Base-by-base conservation (phyloP, 2,113 vertebrate species). In the Phyllostomus discolor region DNA sequence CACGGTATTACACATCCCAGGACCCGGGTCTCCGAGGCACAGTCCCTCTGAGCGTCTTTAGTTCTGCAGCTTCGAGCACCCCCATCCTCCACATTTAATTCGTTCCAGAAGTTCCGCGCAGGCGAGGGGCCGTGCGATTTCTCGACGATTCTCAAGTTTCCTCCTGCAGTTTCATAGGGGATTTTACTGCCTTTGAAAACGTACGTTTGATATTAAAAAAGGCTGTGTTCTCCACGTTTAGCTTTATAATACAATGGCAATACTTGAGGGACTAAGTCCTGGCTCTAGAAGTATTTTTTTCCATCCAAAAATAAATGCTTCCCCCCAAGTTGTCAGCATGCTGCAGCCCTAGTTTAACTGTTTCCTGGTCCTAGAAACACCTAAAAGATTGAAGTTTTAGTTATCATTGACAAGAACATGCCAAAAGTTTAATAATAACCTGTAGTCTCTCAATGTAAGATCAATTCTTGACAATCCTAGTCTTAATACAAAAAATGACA, bases 1-100 rank as follows among this genome's bases (percentile, higher is more conserved):
- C 17, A 35, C 67, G 41, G 7, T 90, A 92, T 97, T 97, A 82
- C n/a, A 82, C 62, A 95, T 98, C 97, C 80, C 41, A 94, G 66
- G 97, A 96, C 89, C 19, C 97, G 95, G 52, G 79, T 93, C 50
- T 88, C 97, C 46, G 33, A 7, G 15, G 5, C 43, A 67, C 91
- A 92, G 97, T 96, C 70, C 54, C 92, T 97, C 84, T 79, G 41
- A 98, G 66, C 85, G 2, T 59, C 76, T 97, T 97, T 26, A 76
- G 94, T 97, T 98, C 43, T 52, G 12, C 76, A 78, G 11, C 81
- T 96, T 82, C 91, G 48, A 52, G 87, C 92, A 75, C 93, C 80
- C 41, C 76, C 78, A 54, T 48, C 54, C 94, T 96, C 80, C 92
- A 88, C 80, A 91, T 94, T 97, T 97, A 96, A 95, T 91, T 97